phyloP scores from a whole-genome alignment of 2,113 vertebrate species.

The Kryptolebias marmoratus region DNA sequence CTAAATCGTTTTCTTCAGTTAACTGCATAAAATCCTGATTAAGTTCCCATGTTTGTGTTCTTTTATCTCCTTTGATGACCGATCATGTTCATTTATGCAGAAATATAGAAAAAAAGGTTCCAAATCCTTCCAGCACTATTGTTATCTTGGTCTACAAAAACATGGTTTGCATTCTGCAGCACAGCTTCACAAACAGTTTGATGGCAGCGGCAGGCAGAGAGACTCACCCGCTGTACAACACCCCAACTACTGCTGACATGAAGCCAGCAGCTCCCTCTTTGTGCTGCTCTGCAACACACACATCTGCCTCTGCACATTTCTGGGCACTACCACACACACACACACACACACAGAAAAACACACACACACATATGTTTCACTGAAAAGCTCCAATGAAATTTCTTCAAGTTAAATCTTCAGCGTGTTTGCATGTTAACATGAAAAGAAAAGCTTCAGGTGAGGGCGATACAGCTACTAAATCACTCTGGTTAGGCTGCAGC shows the following conservation, averaged over 20 bases:
- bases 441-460: constrained; percentile 22
- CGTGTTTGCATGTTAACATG: constrained; percentile 8
- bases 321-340: constrained; percentile 30
- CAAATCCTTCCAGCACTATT: not conserved
- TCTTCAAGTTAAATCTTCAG: not conserved
- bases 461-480: constrained; percentile 20
- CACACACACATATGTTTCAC: constrained; percentile 22
- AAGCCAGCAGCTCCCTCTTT: constrained; percentile 48
- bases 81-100: not conserved
- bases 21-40: not conserved
- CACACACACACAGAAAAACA: constrained; percentile 10
- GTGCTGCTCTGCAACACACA: constrained; percentile 51
- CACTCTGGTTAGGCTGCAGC: constrained; percentile 31
- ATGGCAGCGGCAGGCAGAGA: constrained; percentile 37
- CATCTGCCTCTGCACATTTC: constrained; percentile 41
- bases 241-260: constrained; percentile 60
- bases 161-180: not conserved
- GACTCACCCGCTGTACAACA: constrained; percentile 70
- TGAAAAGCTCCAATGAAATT: constrained; percentile 8
- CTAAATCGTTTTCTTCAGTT: not conserved
- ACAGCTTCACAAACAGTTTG: not conserved
- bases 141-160: not conserved
- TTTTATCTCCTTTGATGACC: not conserved
- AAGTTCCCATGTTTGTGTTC: not conserved
- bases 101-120: not conserved